Conservation (phyloP, 2,113 vertebrate genomes). For the Acrocephalus kingi region DNA sequence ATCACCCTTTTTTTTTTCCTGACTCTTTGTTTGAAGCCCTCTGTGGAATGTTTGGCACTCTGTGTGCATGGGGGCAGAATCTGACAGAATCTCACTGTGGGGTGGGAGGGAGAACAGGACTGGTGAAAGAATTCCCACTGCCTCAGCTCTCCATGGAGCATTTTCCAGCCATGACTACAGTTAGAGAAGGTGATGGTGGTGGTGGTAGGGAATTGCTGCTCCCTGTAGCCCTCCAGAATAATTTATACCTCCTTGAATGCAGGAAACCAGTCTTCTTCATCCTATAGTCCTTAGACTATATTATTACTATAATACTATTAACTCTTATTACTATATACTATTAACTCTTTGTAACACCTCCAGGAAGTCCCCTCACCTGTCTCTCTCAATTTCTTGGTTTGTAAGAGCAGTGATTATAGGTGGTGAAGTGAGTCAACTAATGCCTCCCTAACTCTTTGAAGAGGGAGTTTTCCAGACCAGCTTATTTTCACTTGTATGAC, state of each 20-base stretch:
- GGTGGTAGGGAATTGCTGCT: not conserved
- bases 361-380: not conserved
- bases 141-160: not conserved
- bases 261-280: not conserved
- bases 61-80: not conserved
- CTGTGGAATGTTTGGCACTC: not conserved
- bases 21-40: not conserved
- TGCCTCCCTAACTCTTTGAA: not conserved
- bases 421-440: not conserved
- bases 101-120: not conserved
- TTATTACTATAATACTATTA: not conserved
- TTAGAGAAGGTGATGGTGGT: not conserved
- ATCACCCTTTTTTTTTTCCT: not conserved
- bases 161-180: not conserved
- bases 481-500: not conserved
- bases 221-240: not conserved
- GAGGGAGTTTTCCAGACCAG: not conserved
- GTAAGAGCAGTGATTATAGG: not conserved
- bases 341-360: not conserved
- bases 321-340: not conserved
- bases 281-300: not conserved
- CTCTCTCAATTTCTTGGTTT: not conserved
- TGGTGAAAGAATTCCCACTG: not conserved
- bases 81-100: not conserved
- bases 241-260: not conserved